These are phyloP conservation scores for Halisarca cf. caerulea DNA, from an alignment of 37 sponge, comb jelly and placozoan species.

Conservation along the genomic window DNA sequence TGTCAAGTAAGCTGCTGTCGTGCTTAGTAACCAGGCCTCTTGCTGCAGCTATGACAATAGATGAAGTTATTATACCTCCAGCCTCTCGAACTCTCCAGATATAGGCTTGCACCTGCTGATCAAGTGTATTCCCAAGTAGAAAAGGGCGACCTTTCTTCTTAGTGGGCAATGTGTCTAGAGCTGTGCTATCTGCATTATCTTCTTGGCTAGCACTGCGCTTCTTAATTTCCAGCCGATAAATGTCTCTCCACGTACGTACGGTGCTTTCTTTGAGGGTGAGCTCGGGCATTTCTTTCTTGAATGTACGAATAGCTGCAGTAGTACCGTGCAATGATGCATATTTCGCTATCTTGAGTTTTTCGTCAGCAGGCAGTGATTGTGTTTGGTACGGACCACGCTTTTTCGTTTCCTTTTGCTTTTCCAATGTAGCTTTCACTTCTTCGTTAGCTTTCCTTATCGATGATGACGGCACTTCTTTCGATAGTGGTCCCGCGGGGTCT, in stretches of 20 bases:
- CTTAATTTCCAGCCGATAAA: not conserved
- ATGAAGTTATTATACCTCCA: not conserved
- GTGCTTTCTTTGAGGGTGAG: conserved; percentile 8
- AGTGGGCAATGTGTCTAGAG: not conserved
- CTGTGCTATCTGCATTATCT: not conserved
- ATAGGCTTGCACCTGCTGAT: conserved; percentile 8
- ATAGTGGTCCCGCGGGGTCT: not conserved
- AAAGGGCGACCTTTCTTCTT: conserved; percentile 5
- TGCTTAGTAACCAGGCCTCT: conserved; percentile 12
- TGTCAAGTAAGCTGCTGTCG: conserved; percentile 14
- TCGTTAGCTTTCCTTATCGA: not conserved
- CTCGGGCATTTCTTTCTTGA: conserved; percentile 17
- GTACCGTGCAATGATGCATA: conserved; percentile 3
- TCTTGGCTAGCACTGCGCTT: not conserved
- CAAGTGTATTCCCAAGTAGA: conserved; percentile 3
- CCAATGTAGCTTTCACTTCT: not conserved
- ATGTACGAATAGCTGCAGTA: conserved; percentile 5
- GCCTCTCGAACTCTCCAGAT: conserved; percentile 5
- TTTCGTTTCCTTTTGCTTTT: not conserved
- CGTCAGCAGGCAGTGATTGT: not conserved
- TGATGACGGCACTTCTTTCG: not conserved
- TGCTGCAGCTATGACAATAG: not conserved
- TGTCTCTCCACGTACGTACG: conserved; percentile 13
- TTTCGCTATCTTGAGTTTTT: not conserved
- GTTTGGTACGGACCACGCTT: conserved; percentile 8